These are phyloP conservation scores for Lamellibrachia luymesi DNA, from an alignment of 1,140 invertebrate species.

Conservation along the genomic window DNA sequence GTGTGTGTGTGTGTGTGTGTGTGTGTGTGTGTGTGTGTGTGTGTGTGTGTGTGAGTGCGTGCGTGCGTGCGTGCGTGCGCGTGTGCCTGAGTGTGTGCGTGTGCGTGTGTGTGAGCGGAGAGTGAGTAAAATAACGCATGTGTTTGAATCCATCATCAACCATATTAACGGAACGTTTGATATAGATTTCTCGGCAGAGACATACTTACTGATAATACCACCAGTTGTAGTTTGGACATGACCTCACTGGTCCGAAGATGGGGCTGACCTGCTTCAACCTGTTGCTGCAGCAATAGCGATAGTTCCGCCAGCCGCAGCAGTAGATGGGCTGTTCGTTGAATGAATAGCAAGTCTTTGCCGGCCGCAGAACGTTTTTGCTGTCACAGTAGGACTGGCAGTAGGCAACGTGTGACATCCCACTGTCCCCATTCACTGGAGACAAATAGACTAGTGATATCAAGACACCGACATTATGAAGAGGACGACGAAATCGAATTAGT, in stretches of 20 bases:
- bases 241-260: background rate
- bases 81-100: background rate
- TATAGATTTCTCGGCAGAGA: background rate
- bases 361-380: background rate
- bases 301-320: background rate
- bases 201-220: conserved; percentile 2
- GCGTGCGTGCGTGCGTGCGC: conserved; percentile 2
- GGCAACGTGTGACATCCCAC: background rate
- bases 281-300: background rate
- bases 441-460: background rate
- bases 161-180: background rate
- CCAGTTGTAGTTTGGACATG: background rate
- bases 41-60: background rate
- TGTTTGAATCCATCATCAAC: too few species aligned
- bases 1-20: conserved; percentile 7
- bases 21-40: conserved; percentile 10
- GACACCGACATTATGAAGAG: background rate
- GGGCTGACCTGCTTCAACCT: background rate
- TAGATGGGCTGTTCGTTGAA: background rate
- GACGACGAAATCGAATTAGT: background rate
- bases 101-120: background rate
- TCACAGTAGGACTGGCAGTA: background rate
- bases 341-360: background rate
- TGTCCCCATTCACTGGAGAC: background rate
- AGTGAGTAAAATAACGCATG: too few species aligned